Base-by-base conservation (phyloP, 1,140 invertebrate genomes). In the Drosophila orosa region DNA sequence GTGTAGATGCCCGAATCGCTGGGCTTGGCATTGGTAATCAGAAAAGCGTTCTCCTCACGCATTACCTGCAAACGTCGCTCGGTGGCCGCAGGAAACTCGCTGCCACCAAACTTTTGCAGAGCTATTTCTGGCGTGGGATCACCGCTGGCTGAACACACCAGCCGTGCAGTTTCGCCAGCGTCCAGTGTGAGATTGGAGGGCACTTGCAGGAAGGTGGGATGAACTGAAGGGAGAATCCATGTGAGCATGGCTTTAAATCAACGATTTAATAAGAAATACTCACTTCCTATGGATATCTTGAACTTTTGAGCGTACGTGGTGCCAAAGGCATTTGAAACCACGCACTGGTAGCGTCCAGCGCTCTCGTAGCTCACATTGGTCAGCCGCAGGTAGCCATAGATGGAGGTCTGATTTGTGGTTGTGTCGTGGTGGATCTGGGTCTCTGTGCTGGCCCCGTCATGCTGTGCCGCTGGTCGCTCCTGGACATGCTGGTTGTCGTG, bases 21-120 rank as follows among this genome's bases (percentile, higher is more conserved):
- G 0, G 95, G 94, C 92, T 97, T 97, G 8, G 97, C 96, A 93
- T 98, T 95, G 9, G 97, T 94, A 71, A 99, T 99, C 82, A 98
- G 97, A 82, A 99, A 97, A 3, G 96, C 95, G 92, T 98, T 96
- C 92, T 99, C 98, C 24, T 95, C 95, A 1, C 96, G 96, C 94
- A 98, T 97, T 35, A 98, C 97, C 91, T 97, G 96, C 95, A 99
- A 96, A 24, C 98, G 93, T 42, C 98, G 94, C 92, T 99, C 98
- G 61, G 96, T 94, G 15, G 98, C 98, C 9, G 98, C 98, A 10
- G 98, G 98, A 92, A 99, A 99, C 92, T 98, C 96, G 91, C 97
- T 96, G 1, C 96, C 97, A n/a, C 96, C 97, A 93, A 98, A 98
- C 92, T 99, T 99, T 82, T 97, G 96, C 95, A 98, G 97, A 0